Base-by-base conservation (phyloP, 2,113 vertebrate genomes). In the Centropristis striata region DNA sequence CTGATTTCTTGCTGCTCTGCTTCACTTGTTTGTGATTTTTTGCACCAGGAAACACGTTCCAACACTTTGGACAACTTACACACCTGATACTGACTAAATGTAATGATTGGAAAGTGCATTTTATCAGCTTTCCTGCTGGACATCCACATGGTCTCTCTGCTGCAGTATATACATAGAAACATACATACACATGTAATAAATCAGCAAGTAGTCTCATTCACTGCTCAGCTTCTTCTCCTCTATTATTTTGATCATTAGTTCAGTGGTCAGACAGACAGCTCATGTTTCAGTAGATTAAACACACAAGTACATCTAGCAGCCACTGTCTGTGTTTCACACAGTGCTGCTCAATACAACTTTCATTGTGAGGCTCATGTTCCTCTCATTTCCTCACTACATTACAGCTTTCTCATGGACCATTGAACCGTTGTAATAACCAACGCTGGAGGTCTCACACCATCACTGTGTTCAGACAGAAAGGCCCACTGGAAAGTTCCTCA, bases 351-450 rank as follows among this genome's bases (percentile, higher is more conserved):
- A 74, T 16, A 32, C 13, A 32, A 44, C 25, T 50, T 25, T 15
- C 44, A 61, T 23, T 75, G 46, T 2, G 65, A 80, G 53, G 67
- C 60, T 47, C 28, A 55, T 80, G 75, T 77, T 70, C 47, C 39
- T 85, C 71, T 44, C 75, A 67, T 85, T 80, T 63, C 65, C 67
- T 80, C 72, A 44, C 50, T 23, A 73, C 70, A 88, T 87, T 85
- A 80, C 47, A 80, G 46, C 27, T 73, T 85, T 55, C 49, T 75
- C 54, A 76, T 75, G 86, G 78, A 55, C 70, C 77, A 81, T 80
- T 85, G 79, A 72, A 64, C 67, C 28, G 59, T 58, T 57, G 70
- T 83, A 85, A 90, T 78, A 87, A 83, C 55, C 75, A 64, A 60
- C 61, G 75, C 39, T 49, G 65, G 78, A 78, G 82, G 55, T 75